Conservation (phyloP, 2,113 vertebrate species). For the Petrocephalus zakoni region DNA sequence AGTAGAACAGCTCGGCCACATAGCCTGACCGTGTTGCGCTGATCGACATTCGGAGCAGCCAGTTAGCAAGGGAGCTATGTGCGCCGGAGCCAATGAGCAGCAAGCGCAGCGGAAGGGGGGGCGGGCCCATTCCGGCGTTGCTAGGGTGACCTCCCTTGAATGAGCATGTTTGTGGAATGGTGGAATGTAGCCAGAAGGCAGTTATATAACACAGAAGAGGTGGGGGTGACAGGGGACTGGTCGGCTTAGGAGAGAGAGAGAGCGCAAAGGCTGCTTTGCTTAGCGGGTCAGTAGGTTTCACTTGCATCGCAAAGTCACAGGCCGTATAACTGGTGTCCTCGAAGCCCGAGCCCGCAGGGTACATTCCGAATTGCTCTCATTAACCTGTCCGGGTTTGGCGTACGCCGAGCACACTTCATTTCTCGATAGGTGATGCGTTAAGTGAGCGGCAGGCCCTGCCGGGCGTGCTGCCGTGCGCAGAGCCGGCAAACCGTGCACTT, state of each 20-base stretch:
- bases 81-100: slow-evolving; percentile 43
- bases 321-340: neutral
- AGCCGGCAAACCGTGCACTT: slow-evolving; percentile 29
- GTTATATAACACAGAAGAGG: slow-evolving; percentile 62
- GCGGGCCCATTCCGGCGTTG: slow-evolving; percentile 45
- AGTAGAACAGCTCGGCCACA: slow-evolving; percentile 57
- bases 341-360: neutral
- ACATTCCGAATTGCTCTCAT: neutral
- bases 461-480: slow-evolving; percentile 35
- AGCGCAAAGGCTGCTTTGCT: slow-evolving; percentile 38
- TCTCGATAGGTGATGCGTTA: slow-evolving; percentile 31
- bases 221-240: slow-evolving; percentile 35
- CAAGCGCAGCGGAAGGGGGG: slow-evolving; percentile 2
- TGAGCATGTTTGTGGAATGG: slow-evolving; percentile 60
- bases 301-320: slow-evolving; percentile 17
- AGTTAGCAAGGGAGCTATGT: slow-evolving; percentile 34
- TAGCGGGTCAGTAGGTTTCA: slow-evolving; percentile 28
- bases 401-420: neutral
- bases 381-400: neutral
- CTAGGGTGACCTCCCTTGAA: slow-evolving; percentile 59
- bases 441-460: slow-evolving; percentile 25
- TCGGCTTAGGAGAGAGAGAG: slow-evolving; percentile 32
- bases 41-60: slow-evolving; percentile 48
- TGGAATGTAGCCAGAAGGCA: slow-evolving; percentile 60
- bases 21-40: slow-evolving; percentile 45